A percentile compares a stretch with the other conserved stretches of the same genome.
These are phyloP conservation scores for Leucoptera coffeella DNA, from an alignment of 2,888 invertebrate species.

Conservation along the genomic window DNA sequence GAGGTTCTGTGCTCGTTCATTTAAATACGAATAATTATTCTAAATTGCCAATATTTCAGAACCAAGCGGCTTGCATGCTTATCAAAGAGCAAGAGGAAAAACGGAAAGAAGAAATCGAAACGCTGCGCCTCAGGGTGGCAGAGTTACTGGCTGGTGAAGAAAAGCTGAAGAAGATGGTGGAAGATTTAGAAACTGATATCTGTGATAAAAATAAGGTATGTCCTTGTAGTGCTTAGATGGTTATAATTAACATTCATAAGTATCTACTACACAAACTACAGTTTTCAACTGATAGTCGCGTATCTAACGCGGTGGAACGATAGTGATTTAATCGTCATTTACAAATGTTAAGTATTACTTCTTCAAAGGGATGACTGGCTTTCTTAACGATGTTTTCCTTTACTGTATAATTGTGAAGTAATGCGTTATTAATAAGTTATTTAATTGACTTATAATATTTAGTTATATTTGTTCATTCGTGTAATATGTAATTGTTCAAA, in stretches of 20 bases:
- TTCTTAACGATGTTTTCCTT: neutral
- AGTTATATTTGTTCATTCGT: no score
- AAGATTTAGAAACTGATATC: conserved; percentile 52
- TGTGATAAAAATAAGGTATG: conserved; percentile 58
- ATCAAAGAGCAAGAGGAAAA: conserved; percentile 33
- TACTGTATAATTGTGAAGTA: neutral
- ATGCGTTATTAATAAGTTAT: no score
- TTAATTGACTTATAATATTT: no score
- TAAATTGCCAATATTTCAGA: conserved; percentile 19
- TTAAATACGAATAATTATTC: no score
- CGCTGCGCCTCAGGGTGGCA: conserved; percentile 26
- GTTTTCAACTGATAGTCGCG: no score
- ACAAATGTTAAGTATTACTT: neutral
- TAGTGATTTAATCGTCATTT: no score
- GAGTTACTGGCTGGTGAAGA: conserved; percentile 43
- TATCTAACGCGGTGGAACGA: no score
- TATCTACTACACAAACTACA: no score
- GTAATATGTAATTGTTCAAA: no score
- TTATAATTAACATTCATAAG: no score
- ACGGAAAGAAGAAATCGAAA: conserved; percentile 21
- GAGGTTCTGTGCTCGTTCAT: no score
- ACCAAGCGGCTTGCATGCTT: conserved; percentile 40
- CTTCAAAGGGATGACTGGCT: neutral
- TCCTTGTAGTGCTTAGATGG: no score
- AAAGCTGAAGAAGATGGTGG: conserved; percentile 26